Conservation (phyloP, 2,797 vertebrate genomes). For the Craterocephalus amniculus region DNA sequence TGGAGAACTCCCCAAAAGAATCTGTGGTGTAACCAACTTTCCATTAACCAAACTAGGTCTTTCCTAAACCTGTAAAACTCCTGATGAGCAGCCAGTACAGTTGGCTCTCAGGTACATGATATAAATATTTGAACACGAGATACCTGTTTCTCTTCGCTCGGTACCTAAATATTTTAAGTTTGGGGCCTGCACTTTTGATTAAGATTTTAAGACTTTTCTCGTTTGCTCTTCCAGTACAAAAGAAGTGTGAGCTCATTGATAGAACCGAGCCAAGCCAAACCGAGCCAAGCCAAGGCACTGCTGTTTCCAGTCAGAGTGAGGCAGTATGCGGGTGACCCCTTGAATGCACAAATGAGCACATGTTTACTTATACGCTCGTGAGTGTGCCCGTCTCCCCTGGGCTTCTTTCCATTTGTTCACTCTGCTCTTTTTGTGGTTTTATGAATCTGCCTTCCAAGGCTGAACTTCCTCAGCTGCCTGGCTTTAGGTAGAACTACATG, state of each 20-base stretch:
- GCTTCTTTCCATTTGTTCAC: constrained; percentile 22
- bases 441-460: constrained; percentile 7
- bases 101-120: background rate
- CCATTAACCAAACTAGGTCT: background rate
- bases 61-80: background rate
- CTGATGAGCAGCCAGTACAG: background rate
- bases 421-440: constrained; percentile 29
- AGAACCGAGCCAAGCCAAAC: constrained; percentile 37
- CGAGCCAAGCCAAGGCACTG: constrained; percentile 28
- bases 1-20: background rate
- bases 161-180: constrained; percentile 62
- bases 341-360: constrained; percentile 16
- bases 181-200: background rate
- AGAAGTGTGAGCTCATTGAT: constrained; percentile 46
- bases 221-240: constrained; percentile 7
- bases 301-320: constrained; percentile 65
- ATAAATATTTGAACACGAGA: constrained; percentile 64
- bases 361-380: constrained; percentile 10
- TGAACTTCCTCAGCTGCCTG: constrained; percentile 36
- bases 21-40: background rate
- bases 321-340: constrained; percentile 45
- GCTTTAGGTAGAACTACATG: constrained; percentile 51
- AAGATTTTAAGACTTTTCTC: constrained; percentile 26
- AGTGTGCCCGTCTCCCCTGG: constrained; percentile 21
- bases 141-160: constrained; percentile 35